A percentile compares a stretch with the other conserved stretches of the same genome.
Evolutionary conservation across 2,888 invertebrate species (phyloP).

Genomic region (Melipona beecheii): DNA sequence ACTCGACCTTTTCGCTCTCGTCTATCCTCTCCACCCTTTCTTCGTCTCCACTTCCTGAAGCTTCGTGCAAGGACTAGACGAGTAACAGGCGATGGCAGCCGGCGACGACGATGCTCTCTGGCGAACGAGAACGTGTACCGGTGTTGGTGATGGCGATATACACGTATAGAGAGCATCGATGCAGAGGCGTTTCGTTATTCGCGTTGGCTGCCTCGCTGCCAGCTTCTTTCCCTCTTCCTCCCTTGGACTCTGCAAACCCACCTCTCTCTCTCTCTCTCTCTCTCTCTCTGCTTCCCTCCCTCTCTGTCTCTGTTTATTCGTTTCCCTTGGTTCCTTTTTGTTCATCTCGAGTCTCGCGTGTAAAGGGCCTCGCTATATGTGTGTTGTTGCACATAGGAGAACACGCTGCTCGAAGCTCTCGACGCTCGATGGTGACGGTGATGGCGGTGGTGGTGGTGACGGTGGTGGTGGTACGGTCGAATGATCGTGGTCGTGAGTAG

Average conservation of each 20-base stretch:
- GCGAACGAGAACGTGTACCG: not conserved
- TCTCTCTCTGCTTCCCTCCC: not conserved
- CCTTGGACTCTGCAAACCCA: slow-evolving; percentile 10
- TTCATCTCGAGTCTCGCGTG: slow-evolving; percentile 13
- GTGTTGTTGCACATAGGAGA: not conserved
- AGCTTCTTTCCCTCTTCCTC: slow-evolving; percentile 24
- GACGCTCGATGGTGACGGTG: too few relatives aligned
- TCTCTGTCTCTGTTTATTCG: slow-evolving; percentile 22
- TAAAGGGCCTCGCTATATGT: slow-evolving; percentile 2
- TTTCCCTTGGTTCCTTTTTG: slow-evolving; percentile 23
- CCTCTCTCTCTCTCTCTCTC: not conserved
- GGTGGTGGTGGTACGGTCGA: not conserved
- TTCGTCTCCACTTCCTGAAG: slow-evolving; percentile 30
- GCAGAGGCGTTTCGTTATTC: slow-evolving; percentile 22
- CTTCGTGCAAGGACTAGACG: slow-evolving; percentile 27
- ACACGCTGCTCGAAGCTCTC: not conserved
- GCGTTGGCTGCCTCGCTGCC: slow-evolving; percentile 27
- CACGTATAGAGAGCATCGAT: slow-evolving; percentile 19
- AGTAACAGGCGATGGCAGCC: slow-evolving; percentile 24
- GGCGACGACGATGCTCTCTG: not conserved
- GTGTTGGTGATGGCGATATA: not conserved
- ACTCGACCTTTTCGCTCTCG: slow-evolving; percentile 26
- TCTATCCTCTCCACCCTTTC: slow-evolving; percentile 41
- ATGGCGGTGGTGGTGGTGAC: not conserved
- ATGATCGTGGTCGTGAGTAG: slow-evolving; percentile 39